Base-by-base conservation (phyloP, 2,888 invertebrate species). In the Schrankia costaestrigalis region DNA sequence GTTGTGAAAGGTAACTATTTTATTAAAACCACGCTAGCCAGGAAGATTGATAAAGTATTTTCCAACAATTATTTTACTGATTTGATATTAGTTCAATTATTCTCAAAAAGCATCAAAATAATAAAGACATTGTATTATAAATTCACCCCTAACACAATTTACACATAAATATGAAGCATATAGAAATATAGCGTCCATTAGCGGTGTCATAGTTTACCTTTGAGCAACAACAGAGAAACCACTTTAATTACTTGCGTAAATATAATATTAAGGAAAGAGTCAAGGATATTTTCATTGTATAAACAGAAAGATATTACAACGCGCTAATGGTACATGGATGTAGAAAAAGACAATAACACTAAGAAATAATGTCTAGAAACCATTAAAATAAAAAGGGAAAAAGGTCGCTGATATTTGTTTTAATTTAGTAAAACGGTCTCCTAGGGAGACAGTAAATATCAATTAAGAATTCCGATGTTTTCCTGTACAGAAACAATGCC, bases 391-490 rank as follows among this genome's bases (percentile, higher is more conserved):
- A 36, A 40, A 41, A 37, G n/a, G n/a, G 29, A 32, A 48, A 56
- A 63, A 61, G 54, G 47, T 55, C 46, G 50, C 38, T 51, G 64
- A 63, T 58, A 62, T 64, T 68, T 62, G 47, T 59, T 71, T 63
- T 66, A 66, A 71, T 71, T 65, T 63, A 33, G 37, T 46, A 61
- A 67, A 71, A 62, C 62, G 63, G 62, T 61, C 63, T 46, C 35
- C 26, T 42, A 39, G 39, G 56, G 34, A 35, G 48, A 55, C 58
- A 61, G 65, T 71, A 70, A 74, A 74, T 73, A 73, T 65, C 63
- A 74, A 73, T 73, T 70, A 63, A 58, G 56, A 52, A 64, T 62
- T 63, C 62, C 46, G 43, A 60, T 68, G 63, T 66, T 71, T 69
- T 59, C 53, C 60, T 53, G 44, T 27, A 50, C 49, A 56, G 59